A percentile compares a stretch with the other conserved stretches of the same genome.
Evolutionary conservation across 2,113 vertebrate species (phyloP).

Genomic region (Hirundichthys speculiger): DNA sequence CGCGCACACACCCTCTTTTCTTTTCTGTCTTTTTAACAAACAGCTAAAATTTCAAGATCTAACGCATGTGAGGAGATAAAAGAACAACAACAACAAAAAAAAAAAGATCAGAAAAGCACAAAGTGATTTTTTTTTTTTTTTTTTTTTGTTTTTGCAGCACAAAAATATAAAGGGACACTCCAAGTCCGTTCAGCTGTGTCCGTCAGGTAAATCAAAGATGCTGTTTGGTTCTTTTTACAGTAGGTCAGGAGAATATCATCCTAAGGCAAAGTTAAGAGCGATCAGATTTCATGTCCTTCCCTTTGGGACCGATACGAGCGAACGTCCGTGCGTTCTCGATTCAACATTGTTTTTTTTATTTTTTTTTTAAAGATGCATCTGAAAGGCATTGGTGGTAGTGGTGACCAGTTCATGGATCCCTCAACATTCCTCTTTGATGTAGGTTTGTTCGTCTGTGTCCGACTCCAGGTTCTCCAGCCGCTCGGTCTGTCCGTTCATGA

Average conservation of each 20-base stretch:
- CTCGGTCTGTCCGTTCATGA: constrained; percentile 96
- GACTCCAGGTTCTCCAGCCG: constrained; percentile 96
- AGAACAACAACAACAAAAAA: constrained; percentile 23
- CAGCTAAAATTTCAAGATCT: constrained; percentile 51
- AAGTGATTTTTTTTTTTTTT: constrained; percentile 53
- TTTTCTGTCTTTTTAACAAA: constrained; percentile 73
- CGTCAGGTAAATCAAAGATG: constrained; percentile 28
- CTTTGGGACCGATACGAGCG: constrained; percentile 4
- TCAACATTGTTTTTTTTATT: not conserved
- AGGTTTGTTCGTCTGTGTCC: constrained; percentile 94
- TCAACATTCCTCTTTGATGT: constrained; percentile 97
- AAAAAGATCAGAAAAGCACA: constrained; percentile 63
- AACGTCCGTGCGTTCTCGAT: constrained; percentile 22
- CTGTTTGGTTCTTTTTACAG: constrained; percentile 6
- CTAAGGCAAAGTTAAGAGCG: constrained; percentile 51
- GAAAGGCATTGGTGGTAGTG: constrained; percentile 77
- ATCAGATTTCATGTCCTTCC: constrained; percentile 4
- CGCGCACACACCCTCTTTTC: constrained; percentile 27
- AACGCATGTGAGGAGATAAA: constrained; percentile 58
- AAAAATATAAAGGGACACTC: constrained; percentile 37
- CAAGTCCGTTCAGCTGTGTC: constrained; percentile 27
- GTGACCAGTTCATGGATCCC: constrained; percentile 47
- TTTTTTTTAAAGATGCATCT: constrained; percentile 65
- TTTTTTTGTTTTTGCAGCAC: constrained; percentile 61
- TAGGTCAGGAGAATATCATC: constrained; percentile 35